These are phyloP conservation scores for Homalodisca vitripennis DNA, from an alignment of 1,140 invertebrate genomes.

Conservation along the genomic window DNA sequence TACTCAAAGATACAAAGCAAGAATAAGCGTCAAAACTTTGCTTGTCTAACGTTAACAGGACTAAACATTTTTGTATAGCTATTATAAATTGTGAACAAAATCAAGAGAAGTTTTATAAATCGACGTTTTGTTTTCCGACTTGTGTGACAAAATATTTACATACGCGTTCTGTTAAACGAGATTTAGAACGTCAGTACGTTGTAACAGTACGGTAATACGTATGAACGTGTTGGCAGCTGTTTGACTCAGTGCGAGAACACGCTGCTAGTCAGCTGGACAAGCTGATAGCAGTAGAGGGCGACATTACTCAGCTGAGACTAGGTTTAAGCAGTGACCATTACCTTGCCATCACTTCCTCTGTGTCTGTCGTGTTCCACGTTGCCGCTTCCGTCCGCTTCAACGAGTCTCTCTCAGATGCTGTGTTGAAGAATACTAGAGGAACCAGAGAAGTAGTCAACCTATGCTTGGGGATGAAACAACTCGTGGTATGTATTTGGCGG, in stretches of 20 bases:
- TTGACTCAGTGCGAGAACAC: not conserved
- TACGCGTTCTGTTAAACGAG: no score
- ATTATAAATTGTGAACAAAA: no score
- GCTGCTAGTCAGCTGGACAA: conserved; percentile 48
- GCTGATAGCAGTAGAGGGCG: conserved; percentile 58
- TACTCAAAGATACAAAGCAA: no score
- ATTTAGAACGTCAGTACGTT: no score
- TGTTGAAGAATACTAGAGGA: conserved; percentile 64
- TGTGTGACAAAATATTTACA: no score
- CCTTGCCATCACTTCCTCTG: conserved; percentile 62
- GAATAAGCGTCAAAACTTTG: no score
- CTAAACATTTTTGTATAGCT: no score
- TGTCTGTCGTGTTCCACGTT: conserved; percentile 69
- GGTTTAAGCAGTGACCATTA: conserved; percentile 60
- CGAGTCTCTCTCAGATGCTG: conserved; percentile 59
- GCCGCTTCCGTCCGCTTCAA: conserved; percentile 68
- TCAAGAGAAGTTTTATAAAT: no score
- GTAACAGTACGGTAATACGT: no score
- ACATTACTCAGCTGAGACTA: conserved; percentile 52
- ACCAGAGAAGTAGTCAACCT: conserved; percentile 55
- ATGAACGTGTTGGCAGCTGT: no score
- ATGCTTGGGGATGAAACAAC: conserved; percentile 51
- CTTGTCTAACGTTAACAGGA: no score
- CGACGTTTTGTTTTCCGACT: no score
- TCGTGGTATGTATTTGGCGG: conserved; percentile 51